Conservation (phyloP, 2,113 vertebrate genomes). For the Glaucomys volans region DNA sequence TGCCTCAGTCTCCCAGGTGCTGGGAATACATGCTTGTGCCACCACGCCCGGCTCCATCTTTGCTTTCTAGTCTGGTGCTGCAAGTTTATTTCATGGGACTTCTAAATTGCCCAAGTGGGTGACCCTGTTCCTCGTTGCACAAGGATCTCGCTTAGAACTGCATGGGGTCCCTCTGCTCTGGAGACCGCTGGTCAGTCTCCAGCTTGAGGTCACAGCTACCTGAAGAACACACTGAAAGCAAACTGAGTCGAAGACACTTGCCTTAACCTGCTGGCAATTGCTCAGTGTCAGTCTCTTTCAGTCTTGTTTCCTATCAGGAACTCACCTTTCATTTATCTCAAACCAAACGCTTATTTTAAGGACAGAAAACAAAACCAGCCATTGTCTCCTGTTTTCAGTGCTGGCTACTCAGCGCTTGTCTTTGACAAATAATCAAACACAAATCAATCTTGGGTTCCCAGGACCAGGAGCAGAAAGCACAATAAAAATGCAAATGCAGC, state of each 20-base stretch:
- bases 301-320: background rate
- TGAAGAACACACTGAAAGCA: background rate
- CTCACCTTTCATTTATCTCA: constrained; percentile 1
- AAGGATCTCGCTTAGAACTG: accelerated
- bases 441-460: background rate
- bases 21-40: too few species aligned
- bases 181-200: background rate
- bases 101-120: background rate
- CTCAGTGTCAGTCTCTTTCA: background rate
- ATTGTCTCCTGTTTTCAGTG: background rate
- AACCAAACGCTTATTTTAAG: background rate
- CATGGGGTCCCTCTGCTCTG: background rate
- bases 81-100: background rate
- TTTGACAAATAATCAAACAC: background rate
- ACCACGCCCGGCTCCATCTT: background rate
- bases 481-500: background rate
- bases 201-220: background rate
- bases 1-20: too few species aligned
- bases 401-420: background rate
- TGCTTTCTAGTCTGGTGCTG: background rate
- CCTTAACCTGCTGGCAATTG: background rate
- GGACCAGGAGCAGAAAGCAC: background rate
- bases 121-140: too few species aligned
- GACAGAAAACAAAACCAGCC: background rate
- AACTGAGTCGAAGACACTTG: background rate